These are phyloP conservation scores for Misgurnus mizolepis DNA, from an alignment of 2,113 vertebrate species.

Conservation along the genomic window DNA sequence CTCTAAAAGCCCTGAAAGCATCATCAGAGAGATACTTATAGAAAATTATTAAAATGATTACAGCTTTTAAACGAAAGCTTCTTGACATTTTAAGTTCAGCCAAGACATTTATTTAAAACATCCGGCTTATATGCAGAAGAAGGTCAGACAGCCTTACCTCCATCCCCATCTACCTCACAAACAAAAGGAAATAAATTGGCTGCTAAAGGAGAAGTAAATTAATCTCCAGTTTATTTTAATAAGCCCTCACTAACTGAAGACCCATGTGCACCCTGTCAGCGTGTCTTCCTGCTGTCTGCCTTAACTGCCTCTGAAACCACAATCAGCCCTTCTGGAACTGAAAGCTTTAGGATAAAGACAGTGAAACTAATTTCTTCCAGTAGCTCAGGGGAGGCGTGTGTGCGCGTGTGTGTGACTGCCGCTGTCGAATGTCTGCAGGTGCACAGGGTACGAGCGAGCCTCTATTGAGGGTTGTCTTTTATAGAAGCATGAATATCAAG, in stretches of 20 bases:
- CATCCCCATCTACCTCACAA: constrained; percentile 5
- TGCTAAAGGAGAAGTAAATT: constrained; percentile 49
- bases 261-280: constrained; percentile 3
- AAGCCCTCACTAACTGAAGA: constrained; percentile 38
- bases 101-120: no score
- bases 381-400: constrained; percentile 42
- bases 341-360: constrained; percentile 51
- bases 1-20: no score
- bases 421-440: constrained; percentile 51
- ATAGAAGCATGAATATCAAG: constrained; percentile 53
- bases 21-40: no score
- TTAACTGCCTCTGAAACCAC: constrained; percentile 51
- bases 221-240: constrained; percentile 55
- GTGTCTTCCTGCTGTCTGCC: constrained; percentile 8
- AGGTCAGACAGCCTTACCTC: neutral
- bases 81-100: no score
- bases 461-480: constrained; percentile 49
- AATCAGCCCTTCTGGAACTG: constrained; percentile 49
- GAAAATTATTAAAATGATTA: no score
- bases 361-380: constrained; percentile 53
- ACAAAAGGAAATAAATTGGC: constrained; percentile 49
- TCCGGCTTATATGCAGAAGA: neutral
- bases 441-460: constrained; percentile 37
- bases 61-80: no score
- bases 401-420: constrained; percentile 9